phyloP scores from a whole-genome alignment of 2,797 vertebrate genomes.

The Oreochromis grahami region DNA sequence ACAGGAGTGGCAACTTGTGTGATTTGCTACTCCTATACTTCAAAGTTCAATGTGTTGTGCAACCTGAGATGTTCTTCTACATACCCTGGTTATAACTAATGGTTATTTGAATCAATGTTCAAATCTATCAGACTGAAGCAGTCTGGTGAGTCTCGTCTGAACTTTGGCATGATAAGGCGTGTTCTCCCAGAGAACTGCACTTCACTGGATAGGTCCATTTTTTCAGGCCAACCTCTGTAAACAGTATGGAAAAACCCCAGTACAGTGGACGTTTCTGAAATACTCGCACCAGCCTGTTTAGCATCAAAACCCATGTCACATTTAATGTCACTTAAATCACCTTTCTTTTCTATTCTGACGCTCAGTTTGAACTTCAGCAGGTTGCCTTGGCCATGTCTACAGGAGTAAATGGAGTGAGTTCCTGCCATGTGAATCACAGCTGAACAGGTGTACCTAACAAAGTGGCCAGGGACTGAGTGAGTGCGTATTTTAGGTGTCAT shows the following conservation, averaged over 20 bases:
- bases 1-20: not conserved
- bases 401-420: not conserved
- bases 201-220: not conserved
- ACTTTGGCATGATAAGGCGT: not conserved
- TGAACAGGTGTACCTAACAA: not conserved
- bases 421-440: not conserved
- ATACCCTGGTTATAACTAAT: not conserved
- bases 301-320: not conserved
- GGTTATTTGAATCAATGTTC: not conserved
- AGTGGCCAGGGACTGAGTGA: not conserved
- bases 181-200: accelerated
- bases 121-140: not conserved
- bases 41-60: not conserved
- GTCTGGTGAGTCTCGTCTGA: not conserved
- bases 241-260: not conserved
- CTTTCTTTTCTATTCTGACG: not conserved
- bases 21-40: not conserved
- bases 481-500: not conserved
- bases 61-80: not conserved
- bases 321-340: not conserved
- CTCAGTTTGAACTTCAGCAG: not conserved
- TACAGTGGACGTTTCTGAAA: accelerated
- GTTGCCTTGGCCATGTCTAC: not conserved
- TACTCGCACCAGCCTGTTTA: not conserved
- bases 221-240: not conserved